Conservation (phyloP, 2,797 vertebrate species). For the Ficedula albicollis region DNA sequence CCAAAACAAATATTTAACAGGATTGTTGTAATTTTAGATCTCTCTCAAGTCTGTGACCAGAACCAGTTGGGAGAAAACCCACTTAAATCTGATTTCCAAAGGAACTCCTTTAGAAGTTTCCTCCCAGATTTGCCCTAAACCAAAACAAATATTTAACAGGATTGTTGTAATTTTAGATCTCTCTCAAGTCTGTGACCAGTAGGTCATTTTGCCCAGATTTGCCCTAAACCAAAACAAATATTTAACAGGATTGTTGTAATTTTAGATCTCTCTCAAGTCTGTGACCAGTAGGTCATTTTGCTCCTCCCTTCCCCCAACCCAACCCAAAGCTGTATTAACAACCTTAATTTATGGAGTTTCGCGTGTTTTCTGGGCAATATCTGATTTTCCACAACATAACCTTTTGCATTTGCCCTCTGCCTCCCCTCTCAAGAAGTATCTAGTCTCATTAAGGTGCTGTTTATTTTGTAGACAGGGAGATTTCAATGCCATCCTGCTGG, state of each 20-base stretch:
- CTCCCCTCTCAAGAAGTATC: not conserved
- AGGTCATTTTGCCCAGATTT: no score
- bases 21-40: conserved; percentile 16
- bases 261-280: not conserved
- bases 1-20: not conserved
- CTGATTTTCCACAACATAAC: rapidly evolving
- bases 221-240: not conserved
- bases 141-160: not conserved
- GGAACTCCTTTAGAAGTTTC: not conserved
- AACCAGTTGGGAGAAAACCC: not conserved
- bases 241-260: conserved; percentile 25
- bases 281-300: not conserved
- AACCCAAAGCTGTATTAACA: not conserved
- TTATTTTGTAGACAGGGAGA: not conserved
- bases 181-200: no score
- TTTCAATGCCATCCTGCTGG: not conserved
- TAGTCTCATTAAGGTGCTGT: not conserved
- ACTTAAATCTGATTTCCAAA: not conserved
- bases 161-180: conserved; percentile 18
- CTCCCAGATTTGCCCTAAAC: not conserved
- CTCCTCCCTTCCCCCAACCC: not conserved
- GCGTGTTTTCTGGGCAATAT: not conserved
- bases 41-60: not conserved
- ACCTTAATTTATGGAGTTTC: not conserved
- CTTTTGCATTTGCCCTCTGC: not conserved